A percentile compares a stretch with the other conserved stretches of the same genome.
Evolutionary conservation across 30 jellyfish, hydroid and myxozoan genomes (phyloP).

Genomic region (Chrysaora quinquecirrha): DNA sequence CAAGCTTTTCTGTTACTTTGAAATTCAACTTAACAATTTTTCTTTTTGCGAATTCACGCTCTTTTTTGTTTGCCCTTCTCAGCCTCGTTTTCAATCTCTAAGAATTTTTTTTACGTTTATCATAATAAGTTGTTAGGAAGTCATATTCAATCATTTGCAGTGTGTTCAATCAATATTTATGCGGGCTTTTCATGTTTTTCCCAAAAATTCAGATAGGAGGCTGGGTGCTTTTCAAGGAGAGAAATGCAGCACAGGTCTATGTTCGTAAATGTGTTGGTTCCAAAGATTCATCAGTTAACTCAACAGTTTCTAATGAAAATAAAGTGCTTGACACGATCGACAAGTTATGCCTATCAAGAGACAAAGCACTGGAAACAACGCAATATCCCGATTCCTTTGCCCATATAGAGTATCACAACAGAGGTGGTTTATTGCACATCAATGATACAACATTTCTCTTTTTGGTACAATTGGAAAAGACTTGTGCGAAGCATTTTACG

Average conservation of each 20-base stretch:
- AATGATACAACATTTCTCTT: neutral
- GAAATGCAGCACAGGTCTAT: neutral
- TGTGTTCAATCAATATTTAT: neutral
- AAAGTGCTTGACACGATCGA: neutral
- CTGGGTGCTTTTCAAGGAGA: neutral
- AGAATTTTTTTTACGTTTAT: no score
- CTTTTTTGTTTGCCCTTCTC: neutral
- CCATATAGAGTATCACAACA: conserved; percentile 6
- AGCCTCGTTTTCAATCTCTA: no score
- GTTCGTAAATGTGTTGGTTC: neutral
- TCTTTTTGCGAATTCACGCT: neutral
- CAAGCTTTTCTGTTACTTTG: no score
- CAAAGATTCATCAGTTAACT: neutral
- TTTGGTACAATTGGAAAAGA: conserved; percentile 10
- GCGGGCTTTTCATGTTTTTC: neutral
- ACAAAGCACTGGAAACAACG: neutral
- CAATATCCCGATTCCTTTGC: neutral
- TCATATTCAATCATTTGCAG: neutral
- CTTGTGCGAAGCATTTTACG: neutral
- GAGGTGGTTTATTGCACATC: conserved; percentile 17
- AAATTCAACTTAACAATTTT: no score
- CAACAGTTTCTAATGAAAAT: neutral
- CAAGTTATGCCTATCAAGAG: neutral
- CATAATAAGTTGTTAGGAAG: neutral
- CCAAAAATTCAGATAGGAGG: no score